phyloP scores from a whole-genome alignment of 1,140 invertebrate genomes.

The Drosophila bocqueti region DNA sequence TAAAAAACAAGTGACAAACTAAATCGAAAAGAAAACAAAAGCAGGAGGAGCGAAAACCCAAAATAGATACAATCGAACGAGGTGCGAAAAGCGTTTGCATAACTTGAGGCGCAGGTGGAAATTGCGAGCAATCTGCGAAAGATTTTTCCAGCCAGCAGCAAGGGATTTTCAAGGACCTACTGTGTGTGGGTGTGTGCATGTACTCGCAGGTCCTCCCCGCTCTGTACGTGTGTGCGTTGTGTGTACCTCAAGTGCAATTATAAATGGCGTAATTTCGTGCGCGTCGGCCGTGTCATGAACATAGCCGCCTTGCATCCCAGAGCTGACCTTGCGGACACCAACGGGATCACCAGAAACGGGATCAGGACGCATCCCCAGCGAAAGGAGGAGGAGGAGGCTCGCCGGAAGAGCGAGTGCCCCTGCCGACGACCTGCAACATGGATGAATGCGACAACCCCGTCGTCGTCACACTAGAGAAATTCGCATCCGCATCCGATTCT shows the following conservation, averaged over 20 bases:
- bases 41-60: conserved; percentile 1
- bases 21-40: conserved; percentile 17
- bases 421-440: conserved; percentile 79
- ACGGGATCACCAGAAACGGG: conserved; percentile 9
- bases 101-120: conserved; percentile 49
- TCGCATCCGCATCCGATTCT: conserved; percentile 11
- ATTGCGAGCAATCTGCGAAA: conserved; percentile 27
- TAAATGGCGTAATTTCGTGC: conserved; percentile 77
- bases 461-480: conserved; percentile 73
- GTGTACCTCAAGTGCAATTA: conserved; percentile 72
- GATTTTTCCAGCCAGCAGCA: conserved; percentile 35
- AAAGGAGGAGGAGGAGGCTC: conserved; percentile 46
- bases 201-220: conserved; percentile 20
- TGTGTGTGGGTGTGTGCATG: conserved; percentile 31
- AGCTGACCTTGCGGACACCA: conserved; percentile 16
- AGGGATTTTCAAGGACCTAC: conserved; percentile 71
- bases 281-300: conserved; percentile 64
- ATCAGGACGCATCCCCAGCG: conserved; percentile 49
- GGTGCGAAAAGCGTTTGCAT: conserved; percentile 44
- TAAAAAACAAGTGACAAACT: conserved; percentile 1
- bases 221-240: conserved; percentile 26
- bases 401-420: conserved; percentile 63
- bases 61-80: conserved; percentile 2
- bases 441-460: conserved; percentile 85
- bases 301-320: conserved; percentile 44